Evolutionary conservation across 2,797 vertebrate genomes (phyloP).

Genomic region (Parotocinclus haroldoi): DNA sequence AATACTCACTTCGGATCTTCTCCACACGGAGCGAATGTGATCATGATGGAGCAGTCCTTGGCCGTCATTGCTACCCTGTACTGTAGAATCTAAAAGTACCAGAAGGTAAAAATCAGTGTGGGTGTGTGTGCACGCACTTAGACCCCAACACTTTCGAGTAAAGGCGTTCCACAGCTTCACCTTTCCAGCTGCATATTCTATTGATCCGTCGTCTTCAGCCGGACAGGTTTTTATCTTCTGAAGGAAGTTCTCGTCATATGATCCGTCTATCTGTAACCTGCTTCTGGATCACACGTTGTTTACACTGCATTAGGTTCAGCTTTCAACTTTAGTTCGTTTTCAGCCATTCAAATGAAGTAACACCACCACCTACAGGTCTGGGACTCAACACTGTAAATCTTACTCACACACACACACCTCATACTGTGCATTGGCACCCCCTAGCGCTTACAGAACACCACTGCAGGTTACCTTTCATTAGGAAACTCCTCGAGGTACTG

Average conservation of each 20-base stretch:
- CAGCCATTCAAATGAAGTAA: too few species aligned
- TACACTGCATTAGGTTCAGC: too few species aligned
- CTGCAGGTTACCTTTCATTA: constrained; percentile 80
- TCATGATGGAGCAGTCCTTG: constrained; percentile 97
- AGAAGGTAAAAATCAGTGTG: background rate
- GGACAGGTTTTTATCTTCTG: constrained; percentile 86
- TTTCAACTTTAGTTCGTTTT: background rate
- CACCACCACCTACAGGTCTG: too few species aligned
- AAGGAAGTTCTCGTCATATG: constrained; percentile 86
- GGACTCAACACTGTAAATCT: too few species aligned
- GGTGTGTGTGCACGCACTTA: too few species aligned
- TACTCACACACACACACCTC: too few species aligned
- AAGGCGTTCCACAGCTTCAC: constrained; percentile 56
- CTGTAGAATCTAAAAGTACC: constrained; percentile 83
- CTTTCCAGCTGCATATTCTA: constrained; percentile 87
- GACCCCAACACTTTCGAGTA: background rate
- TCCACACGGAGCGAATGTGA: constrained; percentile 80
- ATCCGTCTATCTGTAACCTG: constrained; percentile 86
- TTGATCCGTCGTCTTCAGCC: constrained; percentile 83
- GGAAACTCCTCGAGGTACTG: constrained; percentile 89
- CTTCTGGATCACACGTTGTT: constrained; percentile 63
- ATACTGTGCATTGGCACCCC: constrained; percentile 27
- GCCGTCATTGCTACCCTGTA: constrained; percentile 94
- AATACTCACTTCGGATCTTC: constrained; percentile 79
- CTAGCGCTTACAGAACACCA: constrained; percentile 27